Evolutionary conservation across 2,113 vertebrate species (phyloP), one percentile per base, ranked within the genome.

Genomic region (Mola mola): DNA sequence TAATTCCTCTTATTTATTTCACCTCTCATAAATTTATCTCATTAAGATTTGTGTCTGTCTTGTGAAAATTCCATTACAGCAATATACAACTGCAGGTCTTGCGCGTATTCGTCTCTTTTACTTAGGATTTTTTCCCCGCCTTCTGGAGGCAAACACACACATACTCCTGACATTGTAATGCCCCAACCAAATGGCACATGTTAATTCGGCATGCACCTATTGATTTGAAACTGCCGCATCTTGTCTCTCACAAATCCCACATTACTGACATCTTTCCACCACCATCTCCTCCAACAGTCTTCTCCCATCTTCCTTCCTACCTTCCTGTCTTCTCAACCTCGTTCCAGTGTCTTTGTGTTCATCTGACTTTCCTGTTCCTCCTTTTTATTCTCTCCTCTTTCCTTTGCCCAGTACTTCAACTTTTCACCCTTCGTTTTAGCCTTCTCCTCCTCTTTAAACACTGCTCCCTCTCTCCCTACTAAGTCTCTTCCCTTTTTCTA

Each of bases 191-290:
- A 58, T 15, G 17, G 17, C 53, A 61, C 42, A 49, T 42, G 51
- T 72, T 44, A 34, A 44, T 44, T 48, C n/a, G 3, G 0, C 50
- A 21, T 53, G 72, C 57, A 60, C 66, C 16, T 29, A 79, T 79
- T 55, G 58, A 61, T 44, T 37, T 55, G 62, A 74, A 49, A 25
- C 65, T 16, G 52, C 51, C 24, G 21, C 50, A 43, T 43, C 42
- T 70, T 15, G 4, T 56, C 66, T 49, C 42, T 47, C 53, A 3
- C 33, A 9, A 41, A 3, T n/a, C 48, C 29, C 26, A 10, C 16
- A 15, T 52, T 48, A 28, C 38, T 56, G 28, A 25, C 28, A 46
- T 15, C n/a, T 24, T 3, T 53, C 36, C 49, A 28, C 46, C 44
- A 2, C 10, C 57, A 0, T 19, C 58, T 50, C 13, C 42, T 25